These are phyloP conservation scores for Epinephelus coioides DNA, from an alignment of 2,797 vertebrate genomes.

Conservation along the genomic window DNA sequence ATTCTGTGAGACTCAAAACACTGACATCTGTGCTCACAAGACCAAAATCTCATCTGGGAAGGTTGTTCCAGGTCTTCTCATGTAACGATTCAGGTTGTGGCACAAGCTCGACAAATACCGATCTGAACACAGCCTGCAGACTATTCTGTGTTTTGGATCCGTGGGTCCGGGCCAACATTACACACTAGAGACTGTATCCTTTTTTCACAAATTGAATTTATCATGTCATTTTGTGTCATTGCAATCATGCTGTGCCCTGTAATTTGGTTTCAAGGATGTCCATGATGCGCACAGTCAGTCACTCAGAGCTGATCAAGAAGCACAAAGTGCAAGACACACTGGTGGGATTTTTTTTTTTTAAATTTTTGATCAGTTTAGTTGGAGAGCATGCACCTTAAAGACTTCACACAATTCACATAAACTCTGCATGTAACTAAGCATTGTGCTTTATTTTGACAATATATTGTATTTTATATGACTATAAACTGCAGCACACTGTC, in stretches of 20 bases:
- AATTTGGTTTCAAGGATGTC: constrained; percentile 30
- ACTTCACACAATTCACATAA: background rate
- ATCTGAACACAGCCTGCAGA: constrained; percentile 17
- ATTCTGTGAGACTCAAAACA: constrained; percentile 9
- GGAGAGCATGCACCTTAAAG: background rate
- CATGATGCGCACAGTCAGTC: constrained; percentile 7
- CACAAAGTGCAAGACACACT: background rate
- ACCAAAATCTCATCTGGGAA: constrained; percentile 4
- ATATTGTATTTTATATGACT: background rate
- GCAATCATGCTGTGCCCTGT: constrained; percentile 2
- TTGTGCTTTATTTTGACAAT: background rate
- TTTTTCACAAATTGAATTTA: constrained; percentile 1
- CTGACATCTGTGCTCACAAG: constrained; percentile 27
- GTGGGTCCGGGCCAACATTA: background rate
- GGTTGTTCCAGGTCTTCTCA: constrained; percentile 4
- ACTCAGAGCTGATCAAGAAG: background rate
- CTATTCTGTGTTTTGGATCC: constrained; percentile 9
- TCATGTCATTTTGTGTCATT: constrained; percentile 14
- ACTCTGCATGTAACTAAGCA: background rate
- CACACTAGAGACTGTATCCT: background rate
- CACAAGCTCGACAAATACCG: constrained; percentile 11
- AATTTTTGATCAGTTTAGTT: constrained; percentile 4
- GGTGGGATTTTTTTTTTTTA: background rate
- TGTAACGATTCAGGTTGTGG: background rate
- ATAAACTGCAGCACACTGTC: background rate